Evolutionary conservation across 2,888 invertebrate species (phyloP), one percentile per base, ranked within the genome.

Genomic region (Hyles lineata): DNA sequence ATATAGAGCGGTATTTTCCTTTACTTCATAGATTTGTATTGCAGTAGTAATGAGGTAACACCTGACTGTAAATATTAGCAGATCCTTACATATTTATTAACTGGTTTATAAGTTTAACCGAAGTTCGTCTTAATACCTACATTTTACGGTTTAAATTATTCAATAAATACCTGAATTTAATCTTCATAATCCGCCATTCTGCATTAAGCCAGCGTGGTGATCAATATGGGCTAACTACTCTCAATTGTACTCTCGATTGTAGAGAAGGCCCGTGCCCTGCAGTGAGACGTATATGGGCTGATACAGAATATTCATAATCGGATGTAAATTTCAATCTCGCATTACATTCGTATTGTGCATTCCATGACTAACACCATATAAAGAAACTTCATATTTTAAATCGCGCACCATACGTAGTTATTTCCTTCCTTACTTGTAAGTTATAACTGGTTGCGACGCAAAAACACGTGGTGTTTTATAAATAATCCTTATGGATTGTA

Each of bases 41-140:
- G 17, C 67, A 50, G 50, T 43, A 43, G 67, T 50, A 67, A 50
- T 43, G 15, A 43, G 50, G 23, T 67, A 43, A 23, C 67, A 67
- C 50, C 6, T 43, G 23, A 23, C 17, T 50, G 67, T 25, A 15
- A 60, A 60, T 1, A 59, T 50, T 23, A 43, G 43, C n/a, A 67
- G 50, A 7, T 17, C 50, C 17, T 67, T 17, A 21, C 21, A 21
- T 7, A 7, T 7, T 23, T 63, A 43, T 67, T 50, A 23, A 67
- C 43, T 43, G 50, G 43, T 67, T 67, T 67, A 21, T 32, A 19
- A 29, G 17, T 19, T 62, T 4, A 2, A n/a, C 17, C 25, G 3
- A 6, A 35, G 3, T n/a, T 19, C 21, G 3, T 21, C 23, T 59
- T 21, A 11, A n/a, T 21, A 59, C 59, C 15, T 15, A 35, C 8